A percentile compares a stretch with the other conserved stretches of the same genome.
phyloP scores from a whole-genome alignment of 2,888 invertebrate genomes.

The Tenthredo amoena region DNA sequence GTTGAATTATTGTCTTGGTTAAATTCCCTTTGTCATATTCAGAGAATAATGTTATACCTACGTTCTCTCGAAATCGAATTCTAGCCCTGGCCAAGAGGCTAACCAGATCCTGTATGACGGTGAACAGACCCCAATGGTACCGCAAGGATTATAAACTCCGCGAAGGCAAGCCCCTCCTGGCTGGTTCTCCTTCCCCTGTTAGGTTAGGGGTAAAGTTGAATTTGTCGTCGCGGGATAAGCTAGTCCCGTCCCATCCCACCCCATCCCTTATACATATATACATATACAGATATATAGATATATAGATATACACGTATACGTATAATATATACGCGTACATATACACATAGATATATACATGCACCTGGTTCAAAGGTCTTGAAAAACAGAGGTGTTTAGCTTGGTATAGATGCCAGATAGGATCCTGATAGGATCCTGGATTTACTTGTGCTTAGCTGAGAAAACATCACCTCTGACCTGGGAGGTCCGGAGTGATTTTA shows the following conservation, averaged over 20 bases:
- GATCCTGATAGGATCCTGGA: constrained; percentile 55
- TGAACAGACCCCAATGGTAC: constrained; percentile 45
- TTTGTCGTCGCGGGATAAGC: constrained; percentile 48
- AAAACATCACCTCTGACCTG: constrained; percentile 61
- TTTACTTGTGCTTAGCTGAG: constrained; percentile 59
- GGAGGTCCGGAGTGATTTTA: constrained; percentile 67
- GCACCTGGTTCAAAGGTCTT: constrained; percentile 37
- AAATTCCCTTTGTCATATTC: constrained; percentile 23
- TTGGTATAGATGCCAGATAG: constrained; percentile 62
- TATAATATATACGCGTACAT: not conserved
- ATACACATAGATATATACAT: not conserved
- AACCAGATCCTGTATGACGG: constrained; percentile 44
- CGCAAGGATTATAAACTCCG: constrained; percentile 52
- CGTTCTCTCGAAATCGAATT: constrained; percentile 43
- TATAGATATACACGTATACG: too few relatives aligned
- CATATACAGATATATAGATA: not conserved
- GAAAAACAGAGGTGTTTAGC: constrained; percentile 61
- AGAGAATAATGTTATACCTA: constrained; percentile 2
- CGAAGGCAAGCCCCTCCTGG: not conserved
- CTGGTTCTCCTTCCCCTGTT: not conserved
- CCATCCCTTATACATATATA: constrained; percentile 33
- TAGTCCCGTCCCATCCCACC: not conserved
- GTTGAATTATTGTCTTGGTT: constrained; percentile 30
- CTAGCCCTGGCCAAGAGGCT: constrained; percentile 37
- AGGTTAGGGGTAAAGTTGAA: constrained; percentile 44